Percentiles rank a stretch among this genome's conserved stretches.
phyloP scores from a whole-genome alignment of 2,113 vertebrate species.

The Hippocampus zosterae region DNA sequence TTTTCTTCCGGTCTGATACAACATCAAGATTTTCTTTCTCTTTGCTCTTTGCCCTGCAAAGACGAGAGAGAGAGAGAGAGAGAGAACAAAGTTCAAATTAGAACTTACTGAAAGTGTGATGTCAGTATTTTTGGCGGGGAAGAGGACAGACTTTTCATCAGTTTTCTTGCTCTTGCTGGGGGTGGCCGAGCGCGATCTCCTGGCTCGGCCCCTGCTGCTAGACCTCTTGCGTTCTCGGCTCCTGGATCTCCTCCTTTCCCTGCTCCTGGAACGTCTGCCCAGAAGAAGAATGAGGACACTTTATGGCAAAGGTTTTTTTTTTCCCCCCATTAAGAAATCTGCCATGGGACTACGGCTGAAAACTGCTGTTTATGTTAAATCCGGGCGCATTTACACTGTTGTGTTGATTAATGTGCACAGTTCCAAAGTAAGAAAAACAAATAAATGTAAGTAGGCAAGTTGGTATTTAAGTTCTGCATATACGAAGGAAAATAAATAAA shows the following conservation, averaged over 20 bases:
- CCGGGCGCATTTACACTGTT: too few relatives aligned
- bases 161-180: conserved; percentile 83
- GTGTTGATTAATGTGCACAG: too few relatives aligned
- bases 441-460: too few relatives aligned
- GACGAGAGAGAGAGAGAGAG: neutral
- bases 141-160: conserved; percentile 78
- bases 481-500: too few relatives aligned
- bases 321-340: too few relatives aligned
- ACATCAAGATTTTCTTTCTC: conserved; percentile 84
- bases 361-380: too few relatives aligned
- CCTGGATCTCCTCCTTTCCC: conserved; percentile 82
- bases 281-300: neutral
- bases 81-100: neutral
- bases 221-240: conserved; percentile 86
- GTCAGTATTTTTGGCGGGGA: neutral
- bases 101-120: neutral
- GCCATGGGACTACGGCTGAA: too few relatives aligned
- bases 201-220: conserved; percentile 79
- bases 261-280: conserved; percentile 82
- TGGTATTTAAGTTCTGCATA: too few relatives aligned
- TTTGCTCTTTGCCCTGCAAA: conserved; percentile 80
- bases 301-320: neutral
- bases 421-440: too few relatives aligned
- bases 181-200: conserved; percentile 81
- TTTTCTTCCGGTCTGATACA: conserved; percentile 89